Base-by-base conservation (phyloP, 2,113 vertebrate genomes). In the Pseudorasbora parva region DNA sequence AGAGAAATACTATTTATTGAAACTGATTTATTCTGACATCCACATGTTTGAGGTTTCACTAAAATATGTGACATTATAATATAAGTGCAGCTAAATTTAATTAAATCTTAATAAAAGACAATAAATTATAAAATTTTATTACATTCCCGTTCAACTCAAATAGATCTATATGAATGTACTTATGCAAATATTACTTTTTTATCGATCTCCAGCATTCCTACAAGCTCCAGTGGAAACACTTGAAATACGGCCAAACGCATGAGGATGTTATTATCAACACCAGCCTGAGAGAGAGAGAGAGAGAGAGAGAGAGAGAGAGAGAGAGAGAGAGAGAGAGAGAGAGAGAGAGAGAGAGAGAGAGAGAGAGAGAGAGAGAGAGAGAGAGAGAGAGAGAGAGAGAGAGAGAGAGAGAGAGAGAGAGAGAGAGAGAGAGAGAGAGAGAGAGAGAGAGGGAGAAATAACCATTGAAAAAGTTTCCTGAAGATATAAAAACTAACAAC, bases 201-300 rank as follows among this genome's bases (percentile, higher is more conserved):
- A 87, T 92, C 97, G 89, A 99, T 96, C 90, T 97, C 97, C 84
- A 99, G 86, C 92, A 97, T 92, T 77, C 97, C 97, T 81, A 97
- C 90, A 86, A 97, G 92, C 80, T 95, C 92, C 85, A 99, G 94
- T 64, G 97, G 97, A 82, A 97, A 94, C 82, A 97, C 94, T 83
- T 87, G 92, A 88, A 99, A 98, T 54, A 98, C 93, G 43, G 96
- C 96, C 80, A 99, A 88, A 89, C 95, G 93, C 91, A 97, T 94
- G 79, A 99, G 87, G 68, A 95, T 92, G 71, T 92, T 92, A 54
- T 95, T 94, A 54, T 93, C 92, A 77, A 94, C 88, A 82, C 96
- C 95, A 85, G 94, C 94, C 97, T 98, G 84, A 17, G 69, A 69
- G 14, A 45, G 14, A 88, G 37, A 62, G 4, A 74, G 2, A 66